Percentiles rank a stretch among this genome's conserved stretches.
These are phyloP conservation scores for Coreoperca whiteheadi DNA, from an alignment of 2,113 vertebrate species.

Conservation along the genomic window DNA sequence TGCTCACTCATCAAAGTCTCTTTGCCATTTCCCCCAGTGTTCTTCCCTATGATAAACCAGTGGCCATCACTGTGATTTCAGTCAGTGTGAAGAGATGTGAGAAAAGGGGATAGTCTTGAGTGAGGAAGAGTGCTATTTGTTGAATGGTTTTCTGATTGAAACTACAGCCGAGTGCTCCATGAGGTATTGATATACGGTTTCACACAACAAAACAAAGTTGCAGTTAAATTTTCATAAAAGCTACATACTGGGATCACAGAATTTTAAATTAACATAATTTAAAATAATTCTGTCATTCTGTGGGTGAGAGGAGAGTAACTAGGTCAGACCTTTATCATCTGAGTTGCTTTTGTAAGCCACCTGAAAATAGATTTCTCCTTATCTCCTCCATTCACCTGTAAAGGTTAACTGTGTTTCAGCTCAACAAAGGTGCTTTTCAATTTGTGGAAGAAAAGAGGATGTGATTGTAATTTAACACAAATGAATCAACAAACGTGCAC, in stretches of 20 bases:
- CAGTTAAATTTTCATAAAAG: background rate
- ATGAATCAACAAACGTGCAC: background rate
- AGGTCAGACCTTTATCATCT: slow-evolving; percentile 1
- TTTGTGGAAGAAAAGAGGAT: background rate
- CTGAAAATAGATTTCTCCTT: slow-evolving; percentile 4
- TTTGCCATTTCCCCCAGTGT: background rate
- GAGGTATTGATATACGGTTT: background rate
- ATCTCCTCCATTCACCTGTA: background rate
- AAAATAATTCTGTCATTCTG: background rate
- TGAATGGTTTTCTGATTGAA: slow-evolving; percentile 16
- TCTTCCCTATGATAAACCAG: background rate
- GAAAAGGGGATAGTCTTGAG: background rate
- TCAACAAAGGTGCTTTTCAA: slow-evolving; percentile 3
- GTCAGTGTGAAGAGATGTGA: slow-evolving; percentile 10
- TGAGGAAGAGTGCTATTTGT: background rate
- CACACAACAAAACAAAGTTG: background rate
- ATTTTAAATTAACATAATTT: background rate
- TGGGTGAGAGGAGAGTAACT: background rate
- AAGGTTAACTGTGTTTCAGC: background rate
- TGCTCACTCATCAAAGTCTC: background rate
- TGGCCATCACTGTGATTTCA: background rate
- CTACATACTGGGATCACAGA: background rate
- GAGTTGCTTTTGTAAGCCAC: background rate
- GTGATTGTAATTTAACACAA: background rate
- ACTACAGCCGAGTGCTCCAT: background rate